Percentiles rank a stretch among this genome's conserved stretches.
Evolutionary conservation across 2,888 invertebrate genomes (phyloP).

Genomic region (Acrobasis repandana): DNA sequence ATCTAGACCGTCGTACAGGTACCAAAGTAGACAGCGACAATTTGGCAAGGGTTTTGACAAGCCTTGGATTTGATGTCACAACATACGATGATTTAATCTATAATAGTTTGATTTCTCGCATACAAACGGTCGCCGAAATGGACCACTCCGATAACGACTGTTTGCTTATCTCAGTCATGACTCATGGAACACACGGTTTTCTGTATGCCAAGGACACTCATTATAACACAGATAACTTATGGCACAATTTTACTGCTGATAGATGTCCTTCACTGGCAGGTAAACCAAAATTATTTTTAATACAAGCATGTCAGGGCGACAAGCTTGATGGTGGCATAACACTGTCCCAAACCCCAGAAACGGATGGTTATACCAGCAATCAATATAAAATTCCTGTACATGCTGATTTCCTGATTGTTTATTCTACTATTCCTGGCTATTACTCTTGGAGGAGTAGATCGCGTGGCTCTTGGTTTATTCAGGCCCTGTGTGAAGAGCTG

Average conservation of each 20-base stretch:
- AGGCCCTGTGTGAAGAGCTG: slow-evolving; percentile 92
- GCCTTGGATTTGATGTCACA: slow-evolving; percentile 88
- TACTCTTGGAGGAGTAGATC: slow-evolving; percentile 98
- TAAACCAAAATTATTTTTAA: slow-evolving; percentile 89
- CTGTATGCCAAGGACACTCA: slow-evolving; percentile 93
- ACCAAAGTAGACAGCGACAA: slow-evolving; percentile 93
- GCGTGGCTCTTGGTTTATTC: slow-evolving; percentile 98
- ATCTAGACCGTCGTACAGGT: slow-evolving; percentile 88
- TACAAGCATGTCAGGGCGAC: slow-evolving; percentile 97
- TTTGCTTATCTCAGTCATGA: slow-evolving; percentile 91
- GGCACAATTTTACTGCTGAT: slow-evolving; percentile 91
- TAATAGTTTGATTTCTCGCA: slow-evolving; percentile 85
- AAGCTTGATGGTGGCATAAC: slow-evolving; percentile 90
- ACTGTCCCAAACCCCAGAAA: slow-evolving; percentile 86
- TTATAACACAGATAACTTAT: slow-evolving; percentile 91
- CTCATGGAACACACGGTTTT: slow-evolving; percentile 95
- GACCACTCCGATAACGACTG: slow-evolving; percentile 94
- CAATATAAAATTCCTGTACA: slow-evolving; percentile 94
- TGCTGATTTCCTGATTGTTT: slow-evolving; percentile 96
- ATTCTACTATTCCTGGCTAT: slow-evolving; percentile 96
- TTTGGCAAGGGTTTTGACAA: slow-evolving; percentile 84
- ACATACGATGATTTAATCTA: slow-evolving; percentile 87
- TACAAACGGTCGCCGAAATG: slow-evolving; percentile 86
- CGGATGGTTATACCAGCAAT: slow-evolving; percentile 87
- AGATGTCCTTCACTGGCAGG: slow-evolving; percentile 93